Base-by-base conservation (phyloP, 2,113 vertebrate species). In the Actinemys pallida region DNA sequence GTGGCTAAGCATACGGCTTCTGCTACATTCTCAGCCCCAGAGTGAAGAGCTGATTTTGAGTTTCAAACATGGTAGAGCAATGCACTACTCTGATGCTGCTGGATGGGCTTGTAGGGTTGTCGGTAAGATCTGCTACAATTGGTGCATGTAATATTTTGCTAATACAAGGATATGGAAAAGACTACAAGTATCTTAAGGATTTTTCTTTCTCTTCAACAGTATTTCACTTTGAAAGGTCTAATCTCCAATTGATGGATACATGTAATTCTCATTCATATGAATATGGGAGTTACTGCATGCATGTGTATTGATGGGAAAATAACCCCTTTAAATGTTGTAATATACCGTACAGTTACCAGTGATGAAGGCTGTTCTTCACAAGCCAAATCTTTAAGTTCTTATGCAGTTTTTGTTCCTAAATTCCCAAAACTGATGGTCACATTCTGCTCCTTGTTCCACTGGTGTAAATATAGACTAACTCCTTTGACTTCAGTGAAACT, bases 171-270 rank as follows among this genome's bases (percentile, higher is more conserved):
- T 94, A 92, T 87, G 91, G 90, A 82, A 95, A 97, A 45, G 86
- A 86, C 87, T 94, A 95, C 95, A 97, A 96, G 94, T 97, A 95
- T 94, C 90, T 84, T 47, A 62, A 94, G 42, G 29, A 53, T 89
- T 39, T 91, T 42, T 14, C 75, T 91, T 83, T 93, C 54, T 84
- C 94, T 81, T 69, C 91, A 62, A 4, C 81, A 56, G 69, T 0
- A 84, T 84, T 91, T 86, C 90, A 89, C 62, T 31, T 82, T 10
- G 47, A 84, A 87, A 76, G 59, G 54, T 59, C 52, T 49, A 1
- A n/a, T 86, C 65, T 53, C 57, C 84, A 85, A 72, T 90, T 10
- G 8, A 2, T 76, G 87, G 1, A 8, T 13, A 85, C 14, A 1
- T 47, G 69, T 90, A 12, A 83, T 2, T 93, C 90, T 53, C 90